Conservation (phyloP, 30 jellyfish, hydroid and myxozoan species). For the Aurelia aurita region DNA sequence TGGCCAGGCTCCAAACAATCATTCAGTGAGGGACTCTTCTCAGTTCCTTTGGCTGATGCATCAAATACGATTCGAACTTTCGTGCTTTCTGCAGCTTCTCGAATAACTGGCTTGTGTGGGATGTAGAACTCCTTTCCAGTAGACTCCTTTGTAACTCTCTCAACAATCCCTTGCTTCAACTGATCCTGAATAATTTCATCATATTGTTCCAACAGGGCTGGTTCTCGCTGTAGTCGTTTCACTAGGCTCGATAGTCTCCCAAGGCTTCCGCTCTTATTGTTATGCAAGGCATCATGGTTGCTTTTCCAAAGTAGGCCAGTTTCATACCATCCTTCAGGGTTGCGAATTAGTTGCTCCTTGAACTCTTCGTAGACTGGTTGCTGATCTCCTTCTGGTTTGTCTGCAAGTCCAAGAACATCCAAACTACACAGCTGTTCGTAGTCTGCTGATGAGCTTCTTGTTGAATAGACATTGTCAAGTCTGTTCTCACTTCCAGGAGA, state of each 20-base stretch:
- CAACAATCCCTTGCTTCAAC: slow-evolving; percentile 37
- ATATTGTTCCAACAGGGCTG: slow-evolving; percentile 48
- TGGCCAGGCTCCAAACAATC: slow-evolving; percentile 67
- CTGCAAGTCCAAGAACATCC: slow-evolving; percentile 73
- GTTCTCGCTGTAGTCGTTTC: slow-evolving; percentile 49
- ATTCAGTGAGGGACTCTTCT: slow-evolving; percentile 47
- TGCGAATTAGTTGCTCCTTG: slow-evolving; percentile 63
- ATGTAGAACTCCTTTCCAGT: slow-evolving; percentile 41
- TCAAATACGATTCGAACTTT: slow-evolving; percentile 55
- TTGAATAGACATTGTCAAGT: slow-evolving; percentile 18
- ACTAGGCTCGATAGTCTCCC: slow-evolving; percentile 37
- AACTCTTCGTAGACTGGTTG: slow-evolving; percentile 33
- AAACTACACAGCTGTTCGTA: slow-evolving; percentile 60
- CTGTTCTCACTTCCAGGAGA: slow-evolving; percentile 70
- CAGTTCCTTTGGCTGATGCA: slow-evolving; percentile 57
- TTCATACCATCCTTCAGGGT: slow-evolving; percentile 63
- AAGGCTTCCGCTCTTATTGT: slow-evolving; percentile 63
- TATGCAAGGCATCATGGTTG: slow-evolving; percentile 9
- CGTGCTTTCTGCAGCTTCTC: slow-evolving; percentile 59
- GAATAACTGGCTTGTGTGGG: slow-evolving; percentile 69
- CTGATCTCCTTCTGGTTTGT: slow-evolving; percentile 49
- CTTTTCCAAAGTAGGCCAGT: slow-evolving; percentile 65
- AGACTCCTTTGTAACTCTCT: slow-evolving; percentile 30
- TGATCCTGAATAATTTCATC: slow-evolving; percentile 55
- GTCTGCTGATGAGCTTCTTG: slow-evolving; percentile 38